Evolutionary conservation across 2,888 invertebrate genomes (phyloP), one percentile per base, ranked within the genome.

Genomic region (Himalopsyche anomala): DNA sequence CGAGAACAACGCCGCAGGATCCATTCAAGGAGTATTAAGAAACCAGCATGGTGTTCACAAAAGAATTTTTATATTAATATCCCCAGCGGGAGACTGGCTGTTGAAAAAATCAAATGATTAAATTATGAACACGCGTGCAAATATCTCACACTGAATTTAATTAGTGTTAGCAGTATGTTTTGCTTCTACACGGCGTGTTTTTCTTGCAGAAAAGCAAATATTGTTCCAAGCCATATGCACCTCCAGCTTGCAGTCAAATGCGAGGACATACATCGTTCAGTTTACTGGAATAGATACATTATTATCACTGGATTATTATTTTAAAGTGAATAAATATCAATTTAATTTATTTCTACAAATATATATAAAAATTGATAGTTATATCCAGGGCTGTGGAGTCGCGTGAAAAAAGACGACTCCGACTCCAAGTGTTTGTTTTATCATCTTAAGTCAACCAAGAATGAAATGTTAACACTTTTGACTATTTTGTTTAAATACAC

Each of bases 81-180:
- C 74, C 74, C 12, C 74, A 74, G 74, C 74, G 74, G 19, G 74
- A 36, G 74, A 36, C 15, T 15, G 74, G 74, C 5, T 74, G 74
- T 74, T 38, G 36, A 74, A 74, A 62, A 74, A 38, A 74, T 74
- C 38, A 74, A 74, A 74, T 74, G 12, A 74, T 28, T 38, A 36
- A 74, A 38, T 74, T 74, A 74, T 74, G 38, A 74, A 74, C 74
- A 74, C 74, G 74, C 74, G 74, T 74, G 74, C 74, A 36, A 74
- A 74, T 38, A 74, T 74, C 36, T 74, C 74, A 36, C 74, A 74
- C 74, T 36, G 74, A 74, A 74, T 74, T 74, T 74, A 74, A 74
- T 74, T 74, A 74, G 74, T 74, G 74, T 36, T 36, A 51, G 51
- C 51, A 12, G 74, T 74, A 74, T 74, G 74, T 74, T 74, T 74